Evolutionary conservation across 2,797 vertebrate species (phyloP), one percentile per base, ranked within the genome.

Genomic region (Scarus forsteni): DNA sequence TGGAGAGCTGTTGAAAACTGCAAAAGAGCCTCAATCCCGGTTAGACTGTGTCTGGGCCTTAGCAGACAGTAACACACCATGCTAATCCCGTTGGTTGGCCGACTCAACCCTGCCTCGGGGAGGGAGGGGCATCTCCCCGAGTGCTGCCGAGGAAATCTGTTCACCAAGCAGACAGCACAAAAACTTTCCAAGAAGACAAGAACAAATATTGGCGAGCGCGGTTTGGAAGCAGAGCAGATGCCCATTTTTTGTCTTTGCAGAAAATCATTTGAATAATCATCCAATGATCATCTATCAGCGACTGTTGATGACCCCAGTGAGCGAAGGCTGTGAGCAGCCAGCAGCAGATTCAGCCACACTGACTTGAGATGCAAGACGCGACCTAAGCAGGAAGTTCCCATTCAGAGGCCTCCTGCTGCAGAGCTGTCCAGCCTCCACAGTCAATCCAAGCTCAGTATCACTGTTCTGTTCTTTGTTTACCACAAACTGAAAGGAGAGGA

Each of bases 311-410:
- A 80, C 75, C 70, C 69, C 66, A 58, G 78, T 54, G 67, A 78
- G 77, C 39, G 60, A 68, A 64, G 62, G 77, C 77, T 60, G 60
- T 3, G 46, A 42, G 48, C 40, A 61, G 75, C 38, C 56, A 67
- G 75, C 5, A 54, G 73, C 64, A 48, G 57, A 84, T 77, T 72
- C 80, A 89, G 85, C 88, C 82, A 65, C 49, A 51, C 67, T 81
- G 70, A 93, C 77, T 94, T 94, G 79, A 93, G 84, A 94, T 93
- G 91, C 92, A 93, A 88, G 86, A 88, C 85, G 78, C 84, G 76
- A 86, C 82, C 78, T 50, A 75, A 86, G 87, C 93, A 93, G 92
- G 92, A 94, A 94, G 92, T 92, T 90, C 65, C 88, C 73, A 82
- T 93, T 93, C 85, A 89, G 81, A 87, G 81, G 75, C 65, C 77